Base-by-base conservation (phyloP, 2,797 vertebrate species). In the Falco columbarius region DNA sequence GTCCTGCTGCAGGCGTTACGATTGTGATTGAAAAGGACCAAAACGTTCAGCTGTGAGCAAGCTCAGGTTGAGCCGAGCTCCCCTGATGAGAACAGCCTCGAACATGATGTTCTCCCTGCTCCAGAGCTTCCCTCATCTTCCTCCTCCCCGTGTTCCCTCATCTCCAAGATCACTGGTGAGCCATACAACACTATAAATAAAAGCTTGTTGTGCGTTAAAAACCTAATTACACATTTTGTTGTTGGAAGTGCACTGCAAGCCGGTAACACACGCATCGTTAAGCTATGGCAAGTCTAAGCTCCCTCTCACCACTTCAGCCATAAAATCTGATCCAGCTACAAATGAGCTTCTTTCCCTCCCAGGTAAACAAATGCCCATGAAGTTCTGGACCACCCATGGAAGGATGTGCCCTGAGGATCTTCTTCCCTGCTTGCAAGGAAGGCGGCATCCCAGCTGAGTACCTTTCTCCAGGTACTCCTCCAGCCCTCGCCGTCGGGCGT, bases 391-490 rank as follows among this genome's bases (percentile, higher is more conserved):
- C 47, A 8, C 34, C 26, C 0, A 0, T 1, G 44, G 44, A 44
- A 44, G 44, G 17, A 19, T 44, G 44, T 19, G 44, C 44, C 44
- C 44, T 19, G 44, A 44, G 44, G 44, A 44, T 44, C 18, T 44
- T 44, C 17, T 44, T 19, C 66, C 32, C 42, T 3, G 3, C 29
- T 7, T 1, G 52, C 4, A 1, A 34, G 63, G n/a, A 40, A 46
- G 58, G 42, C 1, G 0, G 38, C 1, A 4, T 7, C 3, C 3
- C 3, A 17, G 61, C 42, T 44, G 46, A 47, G 46, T 92, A 98
- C 98, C 98, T 95, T 98, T 98, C 89, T 98, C 98, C 80, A 98
- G 93, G 92, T 99, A 99, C 92, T 99, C 99, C 95, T 99, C 99
- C 62, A 99, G 97, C 15, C 99, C 99, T 68, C 99, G 97, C 89